phyloP scores from a whole-genome alignment of 2,797 vertebrate genomes.

The Micropoecilia bifurca region DNA sequence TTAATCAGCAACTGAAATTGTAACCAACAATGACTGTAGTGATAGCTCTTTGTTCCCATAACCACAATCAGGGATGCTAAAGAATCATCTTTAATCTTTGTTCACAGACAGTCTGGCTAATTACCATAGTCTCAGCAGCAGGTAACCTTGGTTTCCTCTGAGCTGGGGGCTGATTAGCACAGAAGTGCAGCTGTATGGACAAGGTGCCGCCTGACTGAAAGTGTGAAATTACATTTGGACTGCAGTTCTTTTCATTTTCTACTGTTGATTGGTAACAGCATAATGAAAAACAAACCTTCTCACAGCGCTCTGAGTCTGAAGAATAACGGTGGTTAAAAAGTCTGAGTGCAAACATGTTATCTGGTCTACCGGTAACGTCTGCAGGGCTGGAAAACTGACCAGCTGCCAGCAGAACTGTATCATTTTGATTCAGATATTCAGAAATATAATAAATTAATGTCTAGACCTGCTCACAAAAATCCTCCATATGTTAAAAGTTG shows the following conservation, averaged over 20 bases:
- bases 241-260: conserved; percentile 46
- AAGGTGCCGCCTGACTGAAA: conserved; percentile 29
- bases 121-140: conserved; percentile 64
- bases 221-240: conserved; percentile 59
- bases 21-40: conserved; percentile 21
- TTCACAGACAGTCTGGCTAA: conserved; percentile 65
- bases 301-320: not conserved
- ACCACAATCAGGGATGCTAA: conserved; percentile 62
- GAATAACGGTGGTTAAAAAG: not conserved
- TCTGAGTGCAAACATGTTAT: not conserved
- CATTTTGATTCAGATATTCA: not conserved
- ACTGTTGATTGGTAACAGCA: conserved; percentile 48
- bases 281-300: conserved; percentile 13
- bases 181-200: conserved; percentile 60
- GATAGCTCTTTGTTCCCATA: conserved; percentile 54
- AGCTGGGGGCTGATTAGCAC: conserved; percentile 66
- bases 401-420: not conserved
- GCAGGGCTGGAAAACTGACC: conserved; percentile 8
- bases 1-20: conserved; percentile 37
- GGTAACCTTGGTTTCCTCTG: conserved; percentile 72
- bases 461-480: not conserved
- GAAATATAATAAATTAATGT: not conserved
- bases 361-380: conserved; percentile 7
- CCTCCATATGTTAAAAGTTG: not conserved
- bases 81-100: conserved; percentile 68